These are phyloP conservation scores for Drosophila ambigua DNA, from an alignment of 1,140 invertebrate species.

Conservation along the genomic window DNA sequence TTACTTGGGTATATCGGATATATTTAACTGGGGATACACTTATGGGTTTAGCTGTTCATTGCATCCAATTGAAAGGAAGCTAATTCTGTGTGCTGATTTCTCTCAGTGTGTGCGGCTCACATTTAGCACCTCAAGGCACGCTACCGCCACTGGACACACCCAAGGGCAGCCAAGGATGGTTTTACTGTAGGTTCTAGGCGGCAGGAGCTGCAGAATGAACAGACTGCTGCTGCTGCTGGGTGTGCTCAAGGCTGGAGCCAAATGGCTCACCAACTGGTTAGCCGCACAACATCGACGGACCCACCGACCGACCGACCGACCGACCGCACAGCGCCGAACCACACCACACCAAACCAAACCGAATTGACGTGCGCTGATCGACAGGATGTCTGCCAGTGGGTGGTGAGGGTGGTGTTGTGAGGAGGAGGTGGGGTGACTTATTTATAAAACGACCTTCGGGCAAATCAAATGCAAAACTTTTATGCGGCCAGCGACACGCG, in stretches of 20 bases:
- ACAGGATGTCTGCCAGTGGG: slow-evolving; percentile 52
- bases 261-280: slow-evolving; percentile 43
- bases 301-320: too few relatives aligned
- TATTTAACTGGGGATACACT: not conserved
- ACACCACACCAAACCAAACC: slow-evolving; percentile 8
- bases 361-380: slow-evolving; percentile 57
- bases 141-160: slow-evolving; percentile 58
- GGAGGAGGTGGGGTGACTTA: slow-evolving; percentile 47
- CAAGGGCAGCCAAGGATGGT: slow-evolving; percentile 53
- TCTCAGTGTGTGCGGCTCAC: slow-evolving; percentile 28
- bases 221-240: slow-evolving; percentile 33
- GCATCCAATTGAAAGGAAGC: too few relatives aligned
- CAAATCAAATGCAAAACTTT: slow-evolving; percentile 78
- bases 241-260: slow-evolving; percentile 68
- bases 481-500: slow-evolving; percentile 61
- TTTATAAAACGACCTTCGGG: slow-evolving; percentile 79
- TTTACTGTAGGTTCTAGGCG: not conserved
- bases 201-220: slow-evolving; percentile 38
- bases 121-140: slow-evolving; percentile 77
- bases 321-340: not conserved
- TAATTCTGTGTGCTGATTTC: not conserved
- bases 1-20: not conserved
- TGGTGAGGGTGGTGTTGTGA: slow-evolving; percentile 15
- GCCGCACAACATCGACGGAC: too few relatives aligned
- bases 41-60: too few relatives aligned